A percentile compares a stretch with the other conserved stretches of the same genome.
Evolutionary conservation across 53 echinoderm and acorn worm genomes (phyloP).

Genomic region (Mesocentrotus franciscanus): DNA sequence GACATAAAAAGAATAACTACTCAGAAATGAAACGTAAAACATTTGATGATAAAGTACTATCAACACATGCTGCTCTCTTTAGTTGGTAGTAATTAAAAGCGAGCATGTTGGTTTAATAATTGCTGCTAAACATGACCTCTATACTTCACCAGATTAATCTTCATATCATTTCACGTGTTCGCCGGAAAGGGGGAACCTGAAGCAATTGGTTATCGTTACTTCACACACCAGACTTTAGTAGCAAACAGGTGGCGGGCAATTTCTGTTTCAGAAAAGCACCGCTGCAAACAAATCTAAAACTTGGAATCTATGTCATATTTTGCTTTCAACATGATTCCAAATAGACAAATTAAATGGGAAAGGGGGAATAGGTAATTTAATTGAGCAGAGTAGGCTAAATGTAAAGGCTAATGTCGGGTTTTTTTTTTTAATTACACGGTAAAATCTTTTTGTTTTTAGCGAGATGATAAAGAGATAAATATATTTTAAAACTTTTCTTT

Average conservation of each 20-base stretch:
- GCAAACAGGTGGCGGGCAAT: not conserved
- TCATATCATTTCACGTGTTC: not conserved
- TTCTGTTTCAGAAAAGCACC: not conserved
- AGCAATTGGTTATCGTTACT: conserved; percentile 14
- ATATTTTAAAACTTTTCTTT: too few relatives aligned
- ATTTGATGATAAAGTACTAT: not conserved
- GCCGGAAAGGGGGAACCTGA: not conserved
- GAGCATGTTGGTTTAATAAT: not conserved
- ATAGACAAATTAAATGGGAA: too few relatives aligned
- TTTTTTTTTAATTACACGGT: too few relatives aligned
- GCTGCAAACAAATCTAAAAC: not conserved
- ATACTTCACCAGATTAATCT: not conserved
- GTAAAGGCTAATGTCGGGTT: too few relatives aligned
- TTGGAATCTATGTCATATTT: too few relatives aligned
- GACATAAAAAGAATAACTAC: not conserved
- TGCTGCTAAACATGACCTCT: conserved; percentile 29
- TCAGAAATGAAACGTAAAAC: not conserved
- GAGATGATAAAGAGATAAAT: too few relatives aligned
- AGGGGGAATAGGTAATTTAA: too few relatives aligned
- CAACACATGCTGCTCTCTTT: not conserved
- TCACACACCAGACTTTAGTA: not conserved
- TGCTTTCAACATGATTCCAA: too few relatives aligned
- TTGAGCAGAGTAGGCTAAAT: too few relatives aligned
- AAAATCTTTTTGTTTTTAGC: too few relatives aligned
- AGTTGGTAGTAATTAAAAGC: conserved; percentile 1